Evolutionary conservation across 2,888 invertebrate species (phyloP).

Genomic region (Perdita meconis): DNA sequence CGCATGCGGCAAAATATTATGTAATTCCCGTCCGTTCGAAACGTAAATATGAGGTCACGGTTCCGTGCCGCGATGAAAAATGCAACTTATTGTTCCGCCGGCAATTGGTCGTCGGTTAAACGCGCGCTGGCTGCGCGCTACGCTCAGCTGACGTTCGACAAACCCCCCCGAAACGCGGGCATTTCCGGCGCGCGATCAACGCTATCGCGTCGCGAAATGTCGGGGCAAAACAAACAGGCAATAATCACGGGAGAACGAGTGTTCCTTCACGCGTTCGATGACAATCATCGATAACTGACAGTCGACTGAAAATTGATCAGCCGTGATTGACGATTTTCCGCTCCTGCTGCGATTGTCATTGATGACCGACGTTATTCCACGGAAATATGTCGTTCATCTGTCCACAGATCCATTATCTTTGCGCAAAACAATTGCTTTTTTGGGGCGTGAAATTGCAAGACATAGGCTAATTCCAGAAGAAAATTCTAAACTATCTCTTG

Average conservation of each 20-base stretch:
- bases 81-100: conserved; percentile 35
- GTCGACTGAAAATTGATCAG: conserved; percentile 1
- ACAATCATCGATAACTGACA: conserved; percentile 6
- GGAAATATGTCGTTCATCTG: too few species aligned
- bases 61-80: conserved; percentile 27
- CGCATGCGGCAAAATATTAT: conserved; percentile 6
- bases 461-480: too few species aligned
- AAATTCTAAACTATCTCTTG: too few species aligned
- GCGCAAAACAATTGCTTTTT: too few species aligned
- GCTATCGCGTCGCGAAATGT: background rate
- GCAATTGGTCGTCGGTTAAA: conserved; percentile 30
- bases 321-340: conserved; percentile 21
- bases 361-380: background rate
- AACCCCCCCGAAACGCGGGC: conserved; percentile 8
- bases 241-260: conserved; percentile 1
- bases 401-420: too few species aligned
- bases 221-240: conserved; percentile 9
- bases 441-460: too few species aligned
- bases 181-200: conserved; percentile 4
- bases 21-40: background rate
- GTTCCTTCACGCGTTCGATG: background rate
- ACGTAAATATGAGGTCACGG: background rate
- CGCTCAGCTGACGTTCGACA: conserved; percentile 9
- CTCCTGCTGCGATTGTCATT: background rate
- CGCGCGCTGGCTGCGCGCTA: background rate